These are phyloP conservation scores for Gobius niger DNA, from an alignment of 2,113 vertebrate genomes.

Conservation along the genomic window DNA sequence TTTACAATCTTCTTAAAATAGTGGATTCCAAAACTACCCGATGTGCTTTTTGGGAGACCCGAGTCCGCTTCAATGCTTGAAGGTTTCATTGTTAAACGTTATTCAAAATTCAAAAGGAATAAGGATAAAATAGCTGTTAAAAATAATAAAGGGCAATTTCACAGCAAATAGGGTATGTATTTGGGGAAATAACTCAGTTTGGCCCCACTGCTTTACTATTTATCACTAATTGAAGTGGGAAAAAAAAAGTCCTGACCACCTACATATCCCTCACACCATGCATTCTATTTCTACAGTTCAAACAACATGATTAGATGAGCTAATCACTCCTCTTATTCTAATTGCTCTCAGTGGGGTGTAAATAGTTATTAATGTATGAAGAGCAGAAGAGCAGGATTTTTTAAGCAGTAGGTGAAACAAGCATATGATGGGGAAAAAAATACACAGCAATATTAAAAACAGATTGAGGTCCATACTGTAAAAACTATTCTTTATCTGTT, in stretches of 20 bases:
- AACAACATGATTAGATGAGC: constrained; percentile 38
- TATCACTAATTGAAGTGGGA: no score
- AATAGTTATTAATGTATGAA: constrained; percentile 71
- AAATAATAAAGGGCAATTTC: no score
- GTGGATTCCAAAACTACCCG: no score
- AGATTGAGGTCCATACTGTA: constrained; percentile 35
- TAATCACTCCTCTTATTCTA: constrained; percentile 54
- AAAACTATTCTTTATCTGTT: constrained; percentile 49
- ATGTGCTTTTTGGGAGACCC: no score
- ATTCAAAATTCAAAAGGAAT: no score
- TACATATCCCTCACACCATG: constrained; percentile 29
- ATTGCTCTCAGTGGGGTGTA: constrained; percentile 75
- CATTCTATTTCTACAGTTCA: constrained; percentile 44
- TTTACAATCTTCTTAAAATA: no score
- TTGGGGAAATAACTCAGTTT: no score
- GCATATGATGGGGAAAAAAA: background rate
- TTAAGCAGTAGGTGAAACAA: constrained; percentile 38
- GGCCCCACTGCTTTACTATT: no score
- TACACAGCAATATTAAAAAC: constrained; percentile 1
- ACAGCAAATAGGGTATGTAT: no score
- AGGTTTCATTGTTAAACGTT: no score
- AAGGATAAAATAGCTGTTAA: no score
- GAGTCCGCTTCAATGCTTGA: no score
- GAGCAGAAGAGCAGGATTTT: constrained; percentile 51
- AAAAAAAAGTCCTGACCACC: constrained; percentile 6